Percentiles rank a stretch among this genome's conserved stretches.
Conservation (phyloP, 2,888 invertebrate species). For the Abrostola tripartita region DNA sequence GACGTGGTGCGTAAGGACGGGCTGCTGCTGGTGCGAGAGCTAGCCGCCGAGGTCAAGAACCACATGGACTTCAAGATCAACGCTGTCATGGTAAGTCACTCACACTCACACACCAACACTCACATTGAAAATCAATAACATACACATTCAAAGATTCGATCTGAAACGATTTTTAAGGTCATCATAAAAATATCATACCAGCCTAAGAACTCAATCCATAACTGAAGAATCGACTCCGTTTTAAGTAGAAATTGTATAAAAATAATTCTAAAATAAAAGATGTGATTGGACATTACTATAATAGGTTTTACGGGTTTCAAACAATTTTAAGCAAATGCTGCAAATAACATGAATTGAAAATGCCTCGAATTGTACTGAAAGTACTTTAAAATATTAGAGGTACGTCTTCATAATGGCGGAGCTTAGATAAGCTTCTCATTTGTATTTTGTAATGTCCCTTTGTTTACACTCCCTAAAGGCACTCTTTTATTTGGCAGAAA, state of each 20-base stretch:
- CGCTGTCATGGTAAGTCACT: constrained; percentile 94
- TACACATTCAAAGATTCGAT: no score
- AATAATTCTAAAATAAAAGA: no score
- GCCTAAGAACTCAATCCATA: no score
- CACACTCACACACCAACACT: neutral
- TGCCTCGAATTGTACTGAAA: constrained; percentile 37
- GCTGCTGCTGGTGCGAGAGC: constrained; percentile 94
- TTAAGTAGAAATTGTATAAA: no score
- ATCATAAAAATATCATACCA: no score
- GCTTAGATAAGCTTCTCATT: constrained; percentile 64
- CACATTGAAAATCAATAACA: no score
- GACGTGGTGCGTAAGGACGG: constrained; percentile 95
- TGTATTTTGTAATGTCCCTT: constrained; percentile 60
- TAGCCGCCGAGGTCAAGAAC: constrained; percentile 96
- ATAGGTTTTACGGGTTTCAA: neutral
- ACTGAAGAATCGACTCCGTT: no score
- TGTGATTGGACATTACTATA: no score
- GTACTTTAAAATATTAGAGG: constrained; percentile 50
- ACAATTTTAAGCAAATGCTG: neutral
- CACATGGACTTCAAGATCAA: constrained; percentile 98
- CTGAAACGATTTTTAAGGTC: no score
- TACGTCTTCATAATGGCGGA: constrained; percentile 50
- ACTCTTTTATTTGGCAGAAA: constrained; percentile 54
- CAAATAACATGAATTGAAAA: constrained; percentile 11
- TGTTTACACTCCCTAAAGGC: constrained; percentile 54